Evolutionary conservation across 2,113 vertebrate species (phyloP), one percentile per base, ranked within the genome.

Genomic region (Cranoglanis bouderius): DNA sequence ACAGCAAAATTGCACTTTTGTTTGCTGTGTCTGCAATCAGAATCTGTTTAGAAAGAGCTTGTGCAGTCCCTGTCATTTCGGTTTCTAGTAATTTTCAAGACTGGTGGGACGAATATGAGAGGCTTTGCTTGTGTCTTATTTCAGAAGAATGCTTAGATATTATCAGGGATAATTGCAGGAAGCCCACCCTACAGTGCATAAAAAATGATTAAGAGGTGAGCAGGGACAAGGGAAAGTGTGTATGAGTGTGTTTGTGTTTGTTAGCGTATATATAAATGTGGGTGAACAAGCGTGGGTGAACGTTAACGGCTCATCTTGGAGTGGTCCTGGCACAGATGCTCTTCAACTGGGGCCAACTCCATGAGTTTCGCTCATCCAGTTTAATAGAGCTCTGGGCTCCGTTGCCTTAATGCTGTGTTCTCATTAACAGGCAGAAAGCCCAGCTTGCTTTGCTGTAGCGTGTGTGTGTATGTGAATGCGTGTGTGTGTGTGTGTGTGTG

Each of bases 61-160:
- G 55, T n/a, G 74, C 89, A 74, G 90, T 89, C 49, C 84, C 88
- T 93, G 16, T 83, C 85, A 86, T 91, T 88, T 77, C 18, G 16
- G 8, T 75, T 85, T 77, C n/a, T 88, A 78, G 88, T 88, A 57
- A 94, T 95, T 94, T 93, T 89, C 92, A 92, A 93, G 93, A 91
- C 89, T 67, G 67, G 82, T 88, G 87, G 91, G 85, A 74, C 84
- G 77, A 89, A 87, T 88, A 90, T 88, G 53, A 85, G 84, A 90
- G 89, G 88, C 89, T 92, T 84, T 88, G 80, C 83, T 87, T 83
- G 87, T 93, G 86, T 94, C 90, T 90, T 82, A 91, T 90, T 85
- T 93, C 89, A 75, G 35, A 85, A 35, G 86, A 89, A n/a, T 1
- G 40, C 59, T 90, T 61, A 75, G 85, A 91, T 89, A 78, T 38